Conservation (phyloP, 2,797 vertebrate species). For the Cossypha caffra region DNA sequence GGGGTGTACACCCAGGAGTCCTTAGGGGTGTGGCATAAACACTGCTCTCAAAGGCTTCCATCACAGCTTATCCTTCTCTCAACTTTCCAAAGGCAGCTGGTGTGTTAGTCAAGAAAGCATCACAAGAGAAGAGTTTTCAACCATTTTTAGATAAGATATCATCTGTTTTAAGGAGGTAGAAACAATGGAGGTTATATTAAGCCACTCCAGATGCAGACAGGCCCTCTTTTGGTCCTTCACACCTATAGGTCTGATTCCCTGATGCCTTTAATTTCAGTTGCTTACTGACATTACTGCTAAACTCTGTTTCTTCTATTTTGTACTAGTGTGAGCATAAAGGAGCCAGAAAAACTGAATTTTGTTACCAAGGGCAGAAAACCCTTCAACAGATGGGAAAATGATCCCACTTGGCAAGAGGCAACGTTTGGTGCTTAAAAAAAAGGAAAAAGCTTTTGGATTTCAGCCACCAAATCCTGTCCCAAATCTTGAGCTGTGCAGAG, state of each 20-base stretch:
- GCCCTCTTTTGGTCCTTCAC: background rate
- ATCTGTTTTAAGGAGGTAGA: background rate
- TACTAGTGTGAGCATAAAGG: slow-evolving; percentile 1
- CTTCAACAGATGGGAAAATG: slow-evolving; percentile 60
- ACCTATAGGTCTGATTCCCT: background rate
- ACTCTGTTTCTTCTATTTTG: slow-evolving; percentile 26
- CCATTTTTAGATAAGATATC: background rate
- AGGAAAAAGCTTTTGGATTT: slow-evolving; percentile 58
- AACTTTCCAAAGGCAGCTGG: background rate
- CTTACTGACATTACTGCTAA: slow-evolving; percentile 1
- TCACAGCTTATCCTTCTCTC: background rate
- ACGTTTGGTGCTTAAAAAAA: slow-evolving; percentile 56
- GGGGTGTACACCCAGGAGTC: background rate
- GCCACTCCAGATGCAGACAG: background rate
- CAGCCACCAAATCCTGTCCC: slow-evolving; percentile 54
- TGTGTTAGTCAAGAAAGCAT: background rate
- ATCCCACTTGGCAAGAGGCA: slow-evolving; percentile 58
- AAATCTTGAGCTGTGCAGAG: slow-evolving; percentile 7
- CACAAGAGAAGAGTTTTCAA: background rate
- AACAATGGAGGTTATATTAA: background rate
- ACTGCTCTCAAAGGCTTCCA: background rate
- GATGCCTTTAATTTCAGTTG: background rate
- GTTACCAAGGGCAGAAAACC: slow-evolving; percentile 50
- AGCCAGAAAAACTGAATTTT: slow-evolving; percentile 36
- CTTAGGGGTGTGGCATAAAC: background rate